Conservation (phyloP, 2,797 vertebrate species). For the Phalloptychus januarius region DNA sequence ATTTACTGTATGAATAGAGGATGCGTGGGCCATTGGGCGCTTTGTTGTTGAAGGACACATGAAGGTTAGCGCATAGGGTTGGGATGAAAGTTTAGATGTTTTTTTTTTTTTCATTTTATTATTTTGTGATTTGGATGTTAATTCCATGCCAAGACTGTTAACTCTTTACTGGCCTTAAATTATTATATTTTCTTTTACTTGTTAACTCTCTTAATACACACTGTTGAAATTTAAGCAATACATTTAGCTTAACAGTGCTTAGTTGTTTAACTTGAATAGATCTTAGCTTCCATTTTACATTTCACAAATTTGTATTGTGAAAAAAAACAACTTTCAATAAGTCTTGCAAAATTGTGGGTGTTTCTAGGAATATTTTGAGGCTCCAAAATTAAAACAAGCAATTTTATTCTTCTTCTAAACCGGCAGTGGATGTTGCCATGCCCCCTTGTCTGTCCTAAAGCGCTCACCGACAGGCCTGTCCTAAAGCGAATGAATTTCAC, state of each 20-base stretch:
- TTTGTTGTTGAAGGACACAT: constrained; percentile 72
- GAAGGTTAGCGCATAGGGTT: constrained; percentile 59
- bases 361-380: background rate
- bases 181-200: constrained; percentile 1
- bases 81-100: constrained; percentile 41
- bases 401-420: background rate
- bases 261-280: background rate
- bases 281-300: too few species aligned
- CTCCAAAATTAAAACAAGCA: background rate
- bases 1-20: constrained; percentile 68
- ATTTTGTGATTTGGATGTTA: constrained; percentile 15
- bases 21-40: constrained; percentile 55
- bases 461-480: too few species aligned
- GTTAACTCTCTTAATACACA: background rate
- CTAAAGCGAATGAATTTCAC: too few species aligned
- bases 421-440: background rate
- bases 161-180: constrained; percentile 13
- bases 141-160: constrained; percentile 30
- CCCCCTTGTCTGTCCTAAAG: too few species aligned
- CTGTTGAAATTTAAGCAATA: background rate
- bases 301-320: too few species aligned
- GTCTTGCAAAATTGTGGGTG: background rate
- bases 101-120: constrained; percentile 46
- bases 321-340: background rate
- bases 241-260: background rate